Percentiles rank a stretch among this genome's conserved stretches.
Evolutionary conservation across 2,113 vertebrate species (phyloP).

Genomic region (Callocephalon fimbriatum): DNA sequence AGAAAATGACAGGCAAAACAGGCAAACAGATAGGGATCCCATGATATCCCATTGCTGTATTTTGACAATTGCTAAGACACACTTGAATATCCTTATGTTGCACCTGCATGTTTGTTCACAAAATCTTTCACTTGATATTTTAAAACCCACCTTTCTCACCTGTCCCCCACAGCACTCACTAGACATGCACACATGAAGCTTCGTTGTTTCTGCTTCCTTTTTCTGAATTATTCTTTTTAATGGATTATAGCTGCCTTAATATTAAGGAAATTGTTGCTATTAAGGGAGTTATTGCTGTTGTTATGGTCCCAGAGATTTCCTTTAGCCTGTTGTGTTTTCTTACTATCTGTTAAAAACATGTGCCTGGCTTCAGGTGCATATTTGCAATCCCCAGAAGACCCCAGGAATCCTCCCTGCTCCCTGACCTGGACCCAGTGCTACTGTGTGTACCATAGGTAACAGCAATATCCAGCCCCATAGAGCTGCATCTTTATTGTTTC

Average conservation of each 20-base stretch:
- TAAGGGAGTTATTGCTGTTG: slow-evolving; percentile 2
- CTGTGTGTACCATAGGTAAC: neutral
- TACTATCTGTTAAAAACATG: neutral
- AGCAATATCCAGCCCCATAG: rapidly evolving
- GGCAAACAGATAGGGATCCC: neutral
- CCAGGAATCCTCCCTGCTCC: neutral
- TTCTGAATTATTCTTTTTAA: neutral
- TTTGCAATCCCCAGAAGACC: neutral
- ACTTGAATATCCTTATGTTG: neutral
- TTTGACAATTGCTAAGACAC: neutral
- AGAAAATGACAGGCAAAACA: neutral
- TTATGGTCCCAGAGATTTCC: neutral
- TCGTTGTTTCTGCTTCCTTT: neutral
- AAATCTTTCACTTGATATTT: neutral
- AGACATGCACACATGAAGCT: rapidly evolving
- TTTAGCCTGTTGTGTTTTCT: neutral
- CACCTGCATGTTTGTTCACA: rapidly evolving
- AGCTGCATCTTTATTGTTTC: neutral
- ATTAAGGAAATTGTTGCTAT: neutral
- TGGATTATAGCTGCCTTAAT: neutral
- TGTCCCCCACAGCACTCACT: neutral
- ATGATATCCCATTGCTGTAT: neutral
- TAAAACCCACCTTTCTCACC: neutral
- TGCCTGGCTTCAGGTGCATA: neutral
- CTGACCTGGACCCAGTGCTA: neutral